Evolutionary conservation across 2,888 invertebrate genomes (phyloP), one percentile per base, ranked within the genome.

Genomic region (Diadegma fenestrale): DNA sequence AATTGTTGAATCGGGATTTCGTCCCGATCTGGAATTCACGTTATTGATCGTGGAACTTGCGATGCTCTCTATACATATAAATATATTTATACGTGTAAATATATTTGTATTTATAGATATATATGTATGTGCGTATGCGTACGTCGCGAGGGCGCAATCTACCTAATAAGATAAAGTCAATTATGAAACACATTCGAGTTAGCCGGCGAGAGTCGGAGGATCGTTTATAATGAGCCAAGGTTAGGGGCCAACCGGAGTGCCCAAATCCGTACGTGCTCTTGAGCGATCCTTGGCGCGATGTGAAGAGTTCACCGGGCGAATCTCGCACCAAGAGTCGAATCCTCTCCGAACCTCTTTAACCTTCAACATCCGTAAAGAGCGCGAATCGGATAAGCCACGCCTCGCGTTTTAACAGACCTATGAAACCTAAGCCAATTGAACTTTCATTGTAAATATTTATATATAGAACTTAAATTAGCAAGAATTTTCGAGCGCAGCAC

Each of bases 161-260:
- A 91, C 88, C 89, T 90, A 78, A 91, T 91, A 90, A 91, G 89
- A 90, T 89, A 91, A 92, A 92, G 92, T 92, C 92, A 92, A 92
- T 92, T 92, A 92, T 90, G 84, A 89, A 77, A 82, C 33, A 85
- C 80, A 82, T 80, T 82, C 85, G 85, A 77, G 72, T 77, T 82
- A 82, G 73, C 73, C n/a, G 80, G 66, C 26, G 66, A 79, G 63
- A 79, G 71, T 63, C 64, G 75, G 54, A 43, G 61, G 64, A 72
- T 72, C 30, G 30, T 48, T 58, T 37, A 66, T 58, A 79, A 61
- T 66, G 77, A 41, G 54, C 72, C 63, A 72, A 45, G 45, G 41
- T 45, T 71, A 63, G 61, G 69, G 69, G 75, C 64, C 63, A 76
- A 22, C 80, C 73, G 45, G 64, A 75, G 79, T 71, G 43, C 54